phyloP scores from a whole-genome alignment of 35 echinoderm and acorn worm genomes.

The Diadema setosum region DNA sequence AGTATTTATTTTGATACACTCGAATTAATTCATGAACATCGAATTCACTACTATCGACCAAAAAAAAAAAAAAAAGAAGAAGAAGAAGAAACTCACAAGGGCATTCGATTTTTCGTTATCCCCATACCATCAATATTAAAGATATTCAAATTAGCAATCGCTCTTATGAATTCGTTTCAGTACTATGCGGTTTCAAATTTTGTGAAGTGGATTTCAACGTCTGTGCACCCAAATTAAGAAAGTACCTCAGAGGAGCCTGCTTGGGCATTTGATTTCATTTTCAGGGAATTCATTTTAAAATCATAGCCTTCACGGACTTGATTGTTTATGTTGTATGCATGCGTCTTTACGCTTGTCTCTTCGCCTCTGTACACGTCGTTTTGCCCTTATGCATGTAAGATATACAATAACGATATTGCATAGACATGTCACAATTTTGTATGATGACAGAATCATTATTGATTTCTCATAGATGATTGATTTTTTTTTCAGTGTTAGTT shows the following conservation, averaged over 20 bases:
- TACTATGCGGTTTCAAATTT: not conserved
- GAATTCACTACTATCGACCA: no score
- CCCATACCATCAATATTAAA: no score
- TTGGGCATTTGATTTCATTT: not conserved
- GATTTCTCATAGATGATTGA: no score
- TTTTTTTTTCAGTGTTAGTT: no score
- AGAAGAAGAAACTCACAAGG: no score
- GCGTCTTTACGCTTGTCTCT: not conserved
- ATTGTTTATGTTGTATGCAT: not conserved
- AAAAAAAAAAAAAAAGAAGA: no score
- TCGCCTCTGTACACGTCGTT: not conserved
- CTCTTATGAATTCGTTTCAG: not conserved
- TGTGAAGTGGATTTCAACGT: not conserved
- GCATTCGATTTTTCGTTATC: not conserved
- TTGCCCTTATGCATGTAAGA: not conserved
- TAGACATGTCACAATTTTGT: not conserved
- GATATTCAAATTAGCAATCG: not conserved
- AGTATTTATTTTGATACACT: no score
- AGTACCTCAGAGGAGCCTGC: not conserved
- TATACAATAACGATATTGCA: not conserved
- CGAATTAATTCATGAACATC: no score
- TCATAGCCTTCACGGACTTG: not conserved
- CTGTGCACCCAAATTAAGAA: not conserved
- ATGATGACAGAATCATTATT: not conserved
- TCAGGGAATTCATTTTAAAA: no score